Base-by-base conservation (phyloP, 2,888 invertebrate genomes). In the Nineta flava region DNA sequence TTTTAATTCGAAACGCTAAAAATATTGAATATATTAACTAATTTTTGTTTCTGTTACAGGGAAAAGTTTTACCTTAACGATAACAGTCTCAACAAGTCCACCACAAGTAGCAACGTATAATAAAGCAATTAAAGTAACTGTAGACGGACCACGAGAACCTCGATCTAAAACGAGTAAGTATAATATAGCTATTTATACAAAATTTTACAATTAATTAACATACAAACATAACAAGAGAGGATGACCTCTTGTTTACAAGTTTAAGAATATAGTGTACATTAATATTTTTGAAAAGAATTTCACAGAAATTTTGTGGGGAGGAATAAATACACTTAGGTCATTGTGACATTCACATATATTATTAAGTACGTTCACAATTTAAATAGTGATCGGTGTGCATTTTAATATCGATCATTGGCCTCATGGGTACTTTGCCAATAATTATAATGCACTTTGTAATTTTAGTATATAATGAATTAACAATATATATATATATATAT, bases 121-220 rank as follows among this genome's bases (percentile, higher is more conserved):
- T 66, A 94, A 94, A 68, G 94, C 94, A 55, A 96, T 96, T 70
- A 96, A 96, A 72, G 94, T 96, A 57, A 96, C 96, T 17, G 95
- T 96, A 50, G 96, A 96, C 68, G 96, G 96, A 57, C 96, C 96
- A 9, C 71, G 96, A 60, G 95, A 95, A 68, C 94, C 96, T 6
- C 74, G 94, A 62, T 91, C 90, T 57, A 92, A 92, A 74, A 88
- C 88, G 73, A 87, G 85, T 87, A 78, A 83, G 86, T 75, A 68
- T 55, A 55, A 51, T 17, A 26, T 26, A 7, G 4, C 7, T 26
- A 26, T 26, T 43, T 4, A n/a, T 6, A 4, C 32, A 48, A 26
- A 41, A 13, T 16, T 13, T 38, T 35, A 9, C 9, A 34, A 10
- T 34, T 34, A 34, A 34, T 34, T 34, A 10, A 34, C 10, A 9